Evolutionary conservation across 1,140 invertebrate genomes (phyloP).

Genomic region (Drosophila rhopaloa): DNA sequence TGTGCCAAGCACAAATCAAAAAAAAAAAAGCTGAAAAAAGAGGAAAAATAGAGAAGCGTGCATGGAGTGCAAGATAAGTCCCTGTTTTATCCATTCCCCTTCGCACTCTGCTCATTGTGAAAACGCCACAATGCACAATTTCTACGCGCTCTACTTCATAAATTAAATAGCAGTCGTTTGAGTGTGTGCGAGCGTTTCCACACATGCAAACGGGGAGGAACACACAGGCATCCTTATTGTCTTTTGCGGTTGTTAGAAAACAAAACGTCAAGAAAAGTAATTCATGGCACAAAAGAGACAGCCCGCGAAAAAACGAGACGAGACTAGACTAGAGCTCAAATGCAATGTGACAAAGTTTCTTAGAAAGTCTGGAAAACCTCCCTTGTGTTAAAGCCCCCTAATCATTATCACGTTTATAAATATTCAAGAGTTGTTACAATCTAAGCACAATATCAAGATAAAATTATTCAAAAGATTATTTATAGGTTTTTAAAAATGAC

Average conservation of each 20-base stretch:
- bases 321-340: slow-evolving; percentile 40
- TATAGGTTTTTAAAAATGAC: too few species aligned
- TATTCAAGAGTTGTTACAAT: not conserved
- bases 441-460: too few species aligned
- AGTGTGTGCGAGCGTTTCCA: slow-evolving; percentile 9
- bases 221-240: slow-evolving; percentile 51
- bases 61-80: slow-evolving; percentile 70
- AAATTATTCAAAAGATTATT: too few species aligned
- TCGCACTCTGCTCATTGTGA: slow-evolving; percentile 39
- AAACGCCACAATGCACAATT: slow-evolving; percentile 77
- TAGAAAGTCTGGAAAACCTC: not conserved
- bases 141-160: slow-evolving; percentile 82
- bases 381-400: not conserved
- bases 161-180: slow-evolving; percentile 76
- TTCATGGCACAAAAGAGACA: slow-evolving; percentile 65
- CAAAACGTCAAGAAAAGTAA: slow-evolving; percentile 80
- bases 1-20: slow-evolving; percentile 51
- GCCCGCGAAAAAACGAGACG: slow-evolving; percentile 28
- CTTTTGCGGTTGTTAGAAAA: slow-evolving; percentile 75
- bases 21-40: not conserved
- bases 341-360: slow-evolving; percentile 29
- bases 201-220: slow-evolving; percentile 8
- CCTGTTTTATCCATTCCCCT: slow-evolving; percentile 25
- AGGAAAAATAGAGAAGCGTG: slow-evolving; percentile 25
- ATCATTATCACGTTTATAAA: slow-evolving; percentile 1